Base-by-base conservation (phyloP, 1,140 invertebrate genomes). In the Diprion similis region DNA sequence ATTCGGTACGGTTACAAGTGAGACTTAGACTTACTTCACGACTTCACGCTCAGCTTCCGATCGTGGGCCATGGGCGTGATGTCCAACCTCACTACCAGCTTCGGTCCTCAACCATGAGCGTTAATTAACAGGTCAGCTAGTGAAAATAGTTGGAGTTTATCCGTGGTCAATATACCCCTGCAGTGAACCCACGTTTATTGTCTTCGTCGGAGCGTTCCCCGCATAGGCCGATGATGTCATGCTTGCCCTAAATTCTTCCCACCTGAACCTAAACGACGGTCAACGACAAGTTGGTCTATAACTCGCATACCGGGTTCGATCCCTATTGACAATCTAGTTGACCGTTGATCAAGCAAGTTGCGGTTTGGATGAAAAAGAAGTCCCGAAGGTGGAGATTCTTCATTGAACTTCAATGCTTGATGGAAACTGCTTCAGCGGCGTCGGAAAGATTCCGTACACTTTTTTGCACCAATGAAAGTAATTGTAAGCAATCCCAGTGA, bases 381-480 rank as follows among this genome's bases (percentile, higher is more conserved):
- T 37, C n/a, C 51, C 11, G 51, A 17, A 37, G 24, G 51, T 17
- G 51, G n/a, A 59, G n/a, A 59, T 17, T 59, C 11, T 59, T 59
- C n/a, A 59, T 59, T 59, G 51, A 59, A 59, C 51, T n/a, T n/a
- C 51, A 59, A 59, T 59, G 51, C 11, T 59, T 59, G 51, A 59
- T 59, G 3, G 9, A 17, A 17, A 59, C 51, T 17, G 24, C 24
- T 37, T 37, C 4, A 17, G 6, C 11, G n/a, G 51, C 51, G 51
- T 13, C 51, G 24, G 24, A 37, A 37, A 37, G 24, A 37, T 37
- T 37, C 24, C 24, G 24, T 37, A 15, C 9, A 59, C 3, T 82
- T 79, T 81, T 86, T 82, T 83, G 78, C 74, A 24, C 65, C 78
- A 83, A 83, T 81, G 81, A 86, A 82, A 74, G 82, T 81, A 82